Evolutionary conservation across 2,113 vertebrate species (phyloP).

Genomic region (Oncorhynchus tshawytscha): DNA sequence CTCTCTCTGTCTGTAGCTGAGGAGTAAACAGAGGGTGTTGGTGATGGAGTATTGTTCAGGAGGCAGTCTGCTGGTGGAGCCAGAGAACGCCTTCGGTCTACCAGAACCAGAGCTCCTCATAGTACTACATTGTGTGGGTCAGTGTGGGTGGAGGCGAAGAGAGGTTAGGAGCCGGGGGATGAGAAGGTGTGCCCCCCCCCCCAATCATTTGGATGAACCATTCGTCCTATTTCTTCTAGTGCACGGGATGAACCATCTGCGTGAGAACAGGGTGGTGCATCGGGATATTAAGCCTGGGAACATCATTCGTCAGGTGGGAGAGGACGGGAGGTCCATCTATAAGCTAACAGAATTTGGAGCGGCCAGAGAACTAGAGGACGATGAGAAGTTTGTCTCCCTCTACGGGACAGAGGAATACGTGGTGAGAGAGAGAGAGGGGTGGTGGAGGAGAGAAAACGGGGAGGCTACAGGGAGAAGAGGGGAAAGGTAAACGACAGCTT

Average conservation of each 20-base stretch:
- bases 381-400: constrained; percentile 89
- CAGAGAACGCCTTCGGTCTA: constrained; percentile 85
- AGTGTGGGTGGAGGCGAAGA: not conserved
- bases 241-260: constrained; percentile 92
- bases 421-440: constrained; percentile 62
- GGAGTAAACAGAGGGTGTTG: constrained; percentile 86
- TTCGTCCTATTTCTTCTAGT: constrained; percentile 63
- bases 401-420: constrained; percentile 95
- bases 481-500: too few relatives aligned
- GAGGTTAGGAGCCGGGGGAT: not conserved
- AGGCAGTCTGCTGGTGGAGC: constrained; percentile 84
- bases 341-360: constrained; percentile 86
- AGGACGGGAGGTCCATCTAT: constrained; percentile 85
- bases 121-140: constrained; percentile 84
- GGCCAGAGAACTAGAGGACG: constrained; percentile 86
- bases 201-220: not conserved
- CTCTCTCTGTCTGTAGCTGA: constrained; percentile 38
- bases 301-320: constrained; percentile 87
- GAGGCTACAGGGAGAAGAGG: too few relatives aligned
- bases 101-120: constrained; percentile 88
- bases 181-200: too few relatives aligned
- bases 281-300: constrained; percentile 94
- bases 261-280: constrained; percentile 86
- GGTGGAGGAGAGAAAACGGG: not conserved
- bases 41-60: constrained; percentile 95